Base-by-base conservation (phyloP, 1,140 invertebrate genomes). In the Camponotus vicinus region DNA sequence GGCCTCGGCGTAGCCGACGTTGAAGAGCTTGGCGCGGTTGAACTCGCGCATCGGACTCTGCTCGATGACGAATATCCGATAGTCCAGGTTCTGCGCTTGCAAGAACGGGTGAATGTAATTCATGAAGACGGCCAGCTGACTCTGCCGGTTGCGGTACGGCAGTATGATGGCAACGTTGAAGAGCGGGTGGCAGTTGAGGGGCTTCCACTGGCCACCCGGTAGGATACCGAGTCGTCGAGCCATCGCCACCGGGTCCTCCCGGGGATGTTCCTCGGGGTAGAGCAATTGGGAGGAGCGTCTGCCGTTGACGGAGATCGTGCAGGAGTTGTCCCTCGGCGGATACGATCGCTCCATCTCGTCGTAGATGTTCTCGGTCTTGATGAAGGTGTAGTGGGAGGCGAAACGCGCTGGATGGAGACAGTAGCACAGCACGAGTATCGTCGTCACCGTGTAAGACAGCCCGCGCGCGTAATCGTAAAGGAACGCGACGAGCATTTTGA, bases 21-120 rank as follows among this genome's bases (percentile, higher is more conserved):
- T 99, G 91, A 99, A 97, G 9, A 99, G 96, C 93, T 98, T 98
- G 0, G 98, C 99, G 92, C 98, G 96, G 95, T 99, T 99, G 92
- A 99, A 99, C 15, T 98, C 97, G 66, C 96, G 95, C 4, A 96
- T 95, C 71, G 96, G 96, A 77, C 96, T 96, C 95, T 99, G 99
- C 95, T 99, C 98, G 8, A 99, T 96, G 1, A 99, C 96, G 95
- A 98, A 98, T 90, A 99, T 98, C 79, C 97, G 95, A 92, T 98
- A 99, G 92, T 98, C 96, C 27, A 99, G 96, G 91, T 97, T 96
- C 95, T 99, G 99, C 37, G 97, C 95, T 85, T 98, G 97, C 63
- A 99, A 95, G 93, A 98, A 98, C 18, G 97, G 97, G 95, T 99
- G 98, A 93, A 99, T 98, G 93, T 98, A 98, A 89, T 97, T 97